Percentiles rank a stretch among this genome's conserved stretches.
Evolutionary conservation across 2,113 vertebrate species (phyloP).

Genomic region (Psittacus erithacus): DNA sequence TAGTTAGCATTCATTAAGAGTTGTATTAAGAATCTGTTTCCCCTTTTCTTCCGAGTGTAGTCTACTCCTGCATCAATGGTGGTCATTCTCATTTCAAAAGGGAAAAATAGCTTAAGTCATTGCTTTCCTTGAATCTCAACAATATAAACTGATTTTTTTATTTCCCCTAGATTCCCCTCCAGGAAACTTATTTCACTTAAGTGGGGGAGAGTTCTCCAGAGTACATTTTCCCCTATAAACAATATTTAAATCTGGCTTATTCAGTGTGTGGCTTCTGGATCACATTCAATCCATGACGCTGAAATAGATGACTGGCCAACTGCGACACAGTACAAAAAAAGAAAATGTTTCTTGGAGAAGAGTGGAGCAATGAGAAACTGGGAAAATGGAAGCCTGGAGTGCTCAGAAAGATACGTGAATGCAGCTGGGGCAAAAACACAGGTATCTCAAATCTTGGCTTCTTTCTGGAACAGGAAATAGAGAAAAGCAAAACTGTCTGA

Average conservation of each 20-base stretch:
- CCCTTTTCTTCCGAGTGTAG: neutral
- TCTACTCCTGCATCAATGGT: neutral
- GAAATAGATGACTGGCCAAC: neutral
- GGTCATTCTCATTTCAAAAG: neutral
- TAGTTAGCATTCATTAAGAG: neutral
- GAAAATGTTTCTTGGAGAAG: neutral
- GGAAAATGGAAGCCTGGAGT: neutral
- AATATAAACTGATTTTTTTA: neutral
- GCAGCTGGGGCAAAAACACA: neutral
- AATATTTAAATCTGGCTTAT: neutral
- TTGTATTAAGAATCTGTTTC: neutral
- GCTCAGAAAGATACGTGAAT: neutral
- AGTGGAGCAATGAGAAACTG: neutral
- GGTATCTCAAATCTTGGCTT: neutral
- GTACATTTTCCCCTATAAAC: neutral
- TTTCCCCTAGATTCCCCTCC: neutral
- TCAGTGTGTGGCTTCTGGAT: neutral
- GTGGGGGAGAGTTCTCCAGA: neutral
- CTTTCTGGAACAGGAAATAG: neutral
- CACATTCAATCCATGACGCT: neutral
- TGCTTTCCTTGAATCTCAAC: neutral
- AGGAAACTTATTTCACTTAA: neutral
- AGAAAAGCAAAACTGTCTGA: neutral
- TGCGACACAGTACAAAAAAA: neutral
- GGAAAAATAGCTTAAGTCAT: neutral